Conservation (phyloP, 2,888 invertebrate genomes). For the Nemoura dubitans region DNA sequence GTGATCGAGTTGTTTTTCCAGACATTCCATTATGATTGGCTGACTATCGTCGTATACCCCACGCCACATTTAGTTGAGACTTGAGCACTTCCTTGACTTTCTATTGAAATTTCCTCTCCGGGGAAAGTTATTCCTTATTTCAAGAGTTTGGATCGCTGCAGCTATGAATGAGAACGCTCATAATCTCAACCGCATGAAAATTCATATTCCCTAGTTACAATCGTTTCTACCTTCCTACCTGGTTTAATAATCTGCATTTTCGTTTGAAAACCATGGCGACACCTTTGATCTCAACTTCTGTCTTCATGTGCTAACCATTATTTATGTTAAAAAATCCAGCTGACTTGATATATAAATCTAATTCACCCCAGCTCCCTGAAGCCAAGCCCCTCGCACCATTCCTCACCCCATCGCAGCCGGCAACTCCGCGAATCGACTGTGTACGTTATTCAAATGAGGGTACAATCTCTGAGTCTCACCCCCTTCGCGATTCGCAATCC, state of each 20-base stretch:
- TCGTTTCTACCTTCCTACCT: background rate
- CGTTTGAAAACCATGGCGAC: background rate
- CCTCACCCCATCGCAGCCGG: background rate
- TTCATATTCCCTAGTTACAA: background rate
- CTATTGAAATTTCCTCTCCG: background rate
- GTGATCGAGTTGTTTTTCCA: conserved; percentile 3
- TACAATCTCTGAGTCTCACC: background rate
- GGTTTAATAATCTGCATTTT: background rate
- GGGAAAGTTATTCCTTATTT: background rate
- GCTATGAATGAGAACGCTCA: background rate
- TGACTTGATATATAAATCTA: background rate
- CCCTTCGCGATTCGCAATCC: background rate
- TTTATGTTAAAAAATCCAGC: background rate
- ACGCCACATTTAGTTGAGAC: background rate
- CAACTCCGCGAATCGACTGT: background rate
- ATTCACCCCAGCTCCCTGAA: background rate
- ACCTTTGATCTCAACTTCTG: background rate
- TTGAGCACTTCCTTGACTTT: background rate
- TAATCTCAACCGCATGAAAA: conserved; percentile 5
- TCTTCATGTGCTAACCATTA: background rate
- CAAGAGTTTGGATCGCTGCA: background rate
- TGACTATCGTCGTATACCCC: background rate
- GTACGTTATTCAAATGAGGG: conserved; percentile 12
- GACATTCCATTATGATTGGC: background rate
- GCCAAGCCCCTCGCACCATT: background rate